Conservation (phyloP, 2,113 vertebrate genomes). For the Cheilinus undulatus region DNA sequence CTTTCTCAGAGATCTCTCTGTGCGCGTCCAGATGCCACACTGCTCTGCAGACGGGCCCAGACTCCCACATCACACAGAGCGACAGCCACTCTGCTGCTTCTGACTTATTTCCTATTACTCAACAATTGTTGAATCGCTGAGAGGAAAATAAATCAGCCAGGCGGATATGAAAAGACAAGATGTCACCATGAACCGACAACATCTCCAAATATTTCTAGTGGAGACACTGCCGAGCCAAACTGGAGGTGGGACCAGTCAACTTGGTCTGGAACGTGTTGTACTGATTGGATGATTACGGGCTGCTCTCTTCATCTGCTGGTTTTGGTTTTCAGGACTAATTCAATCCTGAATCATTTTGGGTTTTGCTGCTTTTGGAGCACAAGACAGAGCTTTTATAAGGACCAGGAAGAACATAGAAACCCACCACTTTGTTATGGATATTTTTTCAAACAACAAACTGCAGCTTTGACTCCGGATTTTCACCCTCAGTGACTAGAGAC, state of each 20-base stretch:
- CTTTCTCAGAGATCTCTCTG: background rate
- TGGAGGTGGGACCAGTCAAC: background rate
- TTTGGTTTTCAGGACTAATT: background rate
- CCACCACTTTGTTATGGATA: background rate
- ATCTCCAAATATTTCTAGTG: background rate
- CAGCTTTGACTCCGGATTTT: background rate
- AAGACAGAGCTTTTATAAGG: background rate
- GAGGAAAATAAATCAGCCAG: conserved; percentile 5
- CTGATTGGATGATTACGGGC: conserved; percentile 13
- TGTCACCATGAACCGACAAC: background rate
- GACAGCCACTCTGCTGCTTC: background rate
- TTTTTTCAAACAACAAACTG: background rate
- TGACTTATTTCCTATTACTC: conserved; percentile 18
- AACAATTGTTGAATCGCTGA: conserved; percentile 2
- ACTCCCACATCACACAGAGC: background rate
- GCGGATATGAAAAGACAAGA: background rate
- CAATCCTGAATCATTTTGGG: background rate
- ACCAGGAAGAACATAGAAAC: background rate
- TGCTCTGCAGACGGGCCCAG: background rate
- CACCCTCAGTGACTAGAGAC: background rate
- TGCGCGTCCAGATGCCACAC: conserved; percentile 1
- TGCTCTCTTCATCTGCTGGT: background rate
- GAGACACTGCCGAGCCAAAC: background rate
- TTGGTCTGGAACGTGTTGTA: background rate
- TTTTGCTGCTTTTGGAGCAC: background rate